These are phyloP conservation scores for Cephus pygmeus DNA, from an alignment of 2,888 invertebrate species.

Conservation along the genomic window DNA sequence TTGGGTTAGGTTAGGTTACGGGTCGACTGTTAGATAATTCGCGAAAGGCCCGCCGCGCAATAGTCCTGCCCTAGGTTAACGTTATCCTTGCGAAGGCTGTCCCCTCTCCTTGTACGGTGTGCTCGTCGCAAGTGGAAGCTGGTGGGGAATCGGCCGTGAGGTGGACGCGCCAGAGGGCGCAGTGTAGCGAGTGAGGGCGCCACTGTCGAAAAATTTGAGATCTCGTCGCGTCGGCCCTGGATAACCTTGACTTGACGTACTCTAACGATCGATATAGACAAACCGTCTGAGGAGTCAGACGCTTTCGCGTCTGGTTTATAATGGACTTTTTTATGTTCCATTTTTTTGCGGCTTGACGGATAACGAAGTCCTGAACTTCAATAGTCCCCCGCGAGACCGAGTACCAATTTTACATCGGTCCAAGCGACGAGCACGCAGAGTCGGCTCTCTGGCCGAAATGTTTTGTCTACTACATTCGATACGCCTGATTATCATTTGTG, in stretches of 20 bases:
- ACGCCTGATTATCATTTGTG: background rate
- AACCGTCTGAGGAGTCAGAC: conserved; percentile 5
- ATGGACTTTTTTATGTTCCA: background rate
- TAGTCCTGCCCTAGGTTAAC: conserved; percentile 61
- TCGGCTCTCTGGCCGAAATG: background rate
- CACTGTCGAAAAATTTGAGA: conserved; percentile 42
- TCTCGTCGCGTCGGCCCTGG: conserved; percentile 21
- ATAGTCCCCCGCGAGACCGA: background rate
- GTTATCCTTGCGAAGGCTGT: conserved; percentile 46
- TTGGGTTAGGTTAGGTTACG: background rate
- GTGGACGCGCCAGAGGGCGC: background rate
- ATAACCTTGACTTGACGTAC: conserved; percentile 47
- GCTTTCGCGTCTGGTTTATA: conserved; percentile 11
- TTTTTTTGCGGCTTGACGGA: background rate
- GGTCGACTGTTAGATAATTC: conserved; percentile 20
- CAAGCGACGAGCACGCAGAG: background rate
- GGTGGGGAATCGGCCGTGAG: background rate
- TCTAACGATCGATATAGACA: conserved; percentile 39
- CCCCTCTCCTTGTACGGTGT: background rate
- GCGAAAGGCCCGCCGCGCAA: conserved; percentile 19
- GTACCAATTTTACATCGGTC: background rate
- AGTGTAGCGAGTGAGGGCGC: background rate
- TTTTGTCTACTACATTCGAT: background rate
- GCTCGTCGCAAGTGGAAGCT: background rate
- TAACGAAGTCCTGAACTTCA: background rate